Conservation (phyloP, 2,888 invertebrate species). For the Latrodectus hesperus region DNA sequence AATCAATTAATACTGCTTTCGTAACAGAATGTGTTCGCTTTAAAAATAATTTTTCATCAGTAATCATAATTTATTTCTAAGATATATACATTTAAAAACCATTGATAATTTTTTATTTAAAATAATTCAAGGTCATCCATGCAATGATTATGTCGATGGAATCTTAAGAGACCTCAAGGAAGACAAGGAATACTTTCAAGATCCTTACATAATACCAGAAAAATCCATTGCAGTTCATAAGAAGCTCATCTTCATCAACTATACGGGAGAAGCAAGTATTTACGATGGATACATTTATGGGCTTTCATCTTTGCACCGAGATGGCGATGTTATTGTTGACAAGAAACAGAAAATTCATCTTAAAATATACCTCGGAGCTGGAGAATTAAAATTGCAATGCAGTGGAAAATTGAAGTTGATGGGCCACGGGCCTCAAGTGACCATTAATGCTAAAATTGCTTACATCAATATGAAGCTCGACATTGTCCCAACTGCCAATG, state of each 20-base stretch:
- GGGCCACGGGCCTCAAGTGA: conserved; percentile 56
- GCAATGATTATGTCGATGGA: conserved; percentile 58
- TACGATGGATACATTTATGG: conserved; percentile 53
- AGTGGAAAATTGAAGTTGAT: conserved; percentile 61
- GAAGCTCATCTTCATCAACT: conserved; percentile 49
- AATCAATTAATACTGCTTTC: too few species aligned
- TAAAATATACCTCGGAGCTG: conserved; percentile 61
- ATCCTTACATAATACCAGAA: conserved; percentile 53
- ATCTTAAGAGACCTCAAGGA: conserved; percentile 46
- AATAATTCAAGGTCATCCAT: conserved; percentile 12
- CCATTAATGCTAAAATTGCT: conserved; percentile 34
- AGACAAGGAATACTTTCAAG: conserved; percentile 51
- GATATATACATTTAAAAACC: too few species aligned
- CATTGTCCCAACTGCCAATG: conserved; percentile 34
- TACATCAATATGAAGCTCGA: conserved; percentile 59
- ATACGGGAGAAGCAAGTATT: conserved; percentile 60
- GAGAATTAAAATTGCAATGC: conserved; percentile 58
- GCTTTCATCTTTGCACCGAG: conserved; percentile 48
- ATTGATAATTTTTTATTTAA: neutral
- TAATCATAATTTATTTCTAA: too few species aligned
- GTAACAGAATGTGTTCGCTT: too few species aligned
- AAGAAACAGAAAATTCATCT: conserved; percentile 44
- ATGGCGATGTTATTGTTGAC: conserved; percentile 57
- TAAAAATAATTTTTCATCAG: too few species aligned
- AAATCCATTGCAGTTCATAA: conserved; percentile 45